Conservation (phyloP, 2,888 invertebrate genomes). For the Platypus cylindrus region DNA sequence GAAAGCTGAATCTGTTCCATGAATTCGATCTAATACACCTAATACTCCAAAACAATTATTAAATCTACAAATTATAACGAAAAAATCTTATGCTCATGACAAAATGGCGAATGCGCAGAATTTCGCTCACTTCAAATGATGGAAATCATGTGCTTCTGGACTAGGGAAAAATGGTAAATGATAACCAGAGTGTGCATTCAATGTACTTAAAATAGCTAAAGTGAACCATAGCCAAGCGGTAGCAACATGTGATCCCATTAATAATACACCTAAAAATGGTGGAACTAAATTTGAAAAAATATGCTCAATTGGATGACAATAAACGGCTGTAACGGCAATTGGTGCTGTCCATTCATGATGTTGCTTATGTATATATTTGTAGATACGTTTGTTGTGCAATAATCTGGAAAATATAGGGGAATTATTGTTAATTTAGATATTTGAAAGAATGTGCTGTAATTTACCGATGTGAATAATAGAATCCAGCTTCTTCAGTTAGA, state of each 20-base stretch:
- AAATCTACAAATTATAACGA: conserved; percentile 42
- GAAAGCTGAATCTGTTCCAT: conserved; percentile 70
- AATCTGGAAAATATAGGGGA: conserved; percentile 48
- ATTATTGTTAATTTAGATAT: not conserved
- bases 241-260: conserved; percentile 65
- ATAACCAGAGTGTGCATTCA: conserved; percentile 75
- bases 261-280: conserved; percentile 58
- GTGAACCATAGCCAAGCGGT: conserved; percentile 70
- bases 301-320: conserved; percentile 69
- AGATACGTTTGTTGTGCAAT: conserved; percentile 59
- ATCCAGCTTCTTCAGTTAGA: conserved; percentile 65
- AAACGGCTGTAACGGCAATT: conserved; percentile 67
- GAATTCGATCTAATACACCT: conserved; percentile 68
- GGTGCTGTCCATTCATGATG: conserved; percentile 86
- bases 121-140: conserved; percentile 63
- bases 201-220: conserved; percentile 62
- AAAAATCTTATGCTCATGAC: not conserved
- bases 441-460: not conserved
- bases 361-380: conserved; percentile 71
- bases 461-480: conserved; percentile 74
- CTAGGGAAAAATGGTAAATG: conserved; percentile 77
- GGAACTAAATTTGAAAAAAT: conserved; percentile 66
- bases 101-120: not conserved
- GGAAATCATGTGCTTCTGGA: conserved; percentile 78
- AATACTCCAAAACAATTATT: conserved; percentile 74